Base-by-base conservation (phyloP, 1,140 invertebrate genomes). In the Hyposmocoma kahamanoa region DNA sequence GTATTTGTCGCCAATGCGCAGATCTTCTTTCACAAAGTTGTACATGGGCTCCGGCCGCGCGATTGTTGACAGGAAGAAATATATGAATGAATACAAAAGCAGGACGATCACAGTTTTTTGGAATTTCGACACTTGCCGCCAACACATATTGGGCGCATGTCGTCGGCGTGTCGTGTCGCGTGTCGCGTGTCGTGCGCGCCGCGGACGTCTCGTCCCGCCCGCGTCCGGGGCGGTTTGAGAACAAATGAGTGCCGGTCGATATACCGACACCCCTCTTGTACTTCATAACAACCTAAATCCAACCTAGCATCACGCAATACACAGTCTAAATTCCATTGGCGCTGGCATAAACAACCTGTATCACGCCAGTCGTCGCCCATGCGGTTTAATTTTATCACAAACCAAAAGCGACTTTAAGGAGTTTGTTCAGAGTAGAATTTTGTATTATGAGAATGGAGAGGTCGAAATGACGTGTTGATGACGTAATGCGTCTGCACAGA, bases 1-100 rank as follows among this genome's bases (percentile, higher is more conserved):
- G 21, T 62, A 68, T 28, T 62, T 62, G 26, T 58, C 53, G 0
- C 62, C 65, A 9, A 64, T 18, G 0, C 56, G 50, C 20, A 57
- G 15, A 9, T 62, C 56, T 4, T 62, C 56, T n/a, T 34, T 43
- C 9, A 68, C 32, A 28, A 68, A 65, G 18, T 30, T 54, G 22
- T 57, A 43, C 1, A 43, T 41, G 13, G 56, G 45, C 13, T 45
- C 47, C 1, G 59, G 62, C 6, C 38, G 32, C 32, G 60, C 42
- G 19, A 39, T 45, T 44, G 47, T 56, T 19, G 38, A 53, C 20
- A 62, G 24, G 5, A 58, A 22, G 8, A 60, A 8, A 48, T 61
- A 67, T 18, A 59, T 9, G n/a, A 39, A 41, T 17, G 58, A 24
- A 34, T 67, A 60, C 3, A 50, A 28, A 1, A 60, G 22, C 24